Evolutionary conservation across 2,113 vertebrate genomes (phyloP), one percentile per base, ranked within the genome.

Genomic region (Rhinopithecus roxellana): DNA sequence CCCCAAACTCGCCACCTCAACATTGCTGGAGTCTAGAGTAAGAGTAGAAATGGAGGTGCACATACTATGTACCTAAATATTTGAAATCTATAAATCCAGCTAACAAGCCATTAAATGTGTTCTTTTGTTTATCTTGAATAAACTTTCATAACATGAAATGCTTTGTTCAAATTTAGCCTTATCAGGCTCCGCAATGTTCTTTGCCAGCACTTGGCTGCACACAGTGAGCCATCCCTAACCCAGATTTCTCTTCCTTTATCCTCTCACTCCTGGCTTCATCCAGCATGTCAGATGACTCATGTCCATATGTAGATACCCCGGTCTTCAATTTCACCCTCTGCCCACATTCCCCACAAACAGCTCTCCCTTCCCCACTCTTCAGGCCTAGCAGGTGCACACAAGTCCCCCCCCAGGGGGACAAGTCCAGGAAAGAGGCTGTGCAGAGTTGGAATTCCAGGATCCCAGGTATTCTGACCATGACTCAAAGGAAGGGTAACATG

Each of bases 81-180:
- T 50, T 94, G 45, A 81, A 75, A 80, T 85, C 55, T 55, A 70
- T 22, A 89, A 88, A 61, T 69, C 52, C 75, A 38, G 50, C 23
- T 59, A 89, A 57, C 6, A 55, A 92, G n/a, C 6, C 84, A 3
- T 78, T 52, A 87, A 83, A 78, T 77, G 57, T 61, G n/a, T 52
- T 89, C n/a, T 69, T 59, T 95, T 95, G 87, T 59, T 88, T 84
- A 59, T 32, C 59, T 72, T 87, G 43, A 88, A 79, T 72, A 35
- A n/a, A 38, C 59, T 93, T 79, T 61, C 72, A 75, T 59, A 59
- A 92, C 3, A 16, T 78, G 61, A 40, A 59, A 87, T 43, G 11
- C 13, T 27, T 91, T 27, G 38, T 89, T 78, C 77, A 79, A 10
- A 88, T 55, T 6, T 57, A 74, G 17, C 57, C 32, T 80, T 85